Conservation (phyloP, 2,888 invertebrate species). For the Yponomeuta sedellus region DNA sequence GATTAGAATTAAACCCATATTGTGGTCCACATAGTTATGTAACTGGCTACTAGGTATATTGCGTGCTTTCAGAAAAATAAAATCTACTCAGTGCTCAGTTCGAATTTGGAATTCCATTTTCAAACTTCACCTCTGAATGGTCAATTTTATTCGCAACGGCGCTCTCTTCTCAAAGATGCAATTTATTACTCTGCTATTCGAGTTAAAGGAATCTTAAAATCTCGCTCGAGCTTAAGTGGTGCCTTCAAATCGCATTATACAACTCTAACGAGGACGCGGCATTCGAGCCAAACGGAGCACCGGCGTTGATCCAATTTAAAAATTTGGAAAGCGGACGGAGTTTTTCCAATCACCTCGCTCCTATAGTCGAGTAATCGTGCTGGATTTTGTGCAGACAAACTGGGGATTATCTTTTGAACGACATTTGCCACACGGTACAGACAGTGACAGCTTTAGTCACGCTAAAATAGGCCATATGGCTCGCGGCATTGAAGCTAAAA, state of each 20-base stretch:
- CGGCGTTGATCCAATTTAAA: constrained; percentile 68
- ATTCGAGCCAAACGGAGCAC: constrained; percentile 57
- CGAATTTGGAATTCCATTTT: not conserved
- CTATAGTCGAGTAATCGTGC: constrained; percentile 43
- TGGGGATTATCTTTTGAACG: not conserved
- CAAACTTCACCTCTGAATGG: not conserved
- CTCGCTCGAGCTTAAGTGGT: constrained; percentile 23
- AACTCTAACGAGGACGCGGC: constrained; percentile 7
- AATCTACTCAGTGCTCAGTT: not conserved
- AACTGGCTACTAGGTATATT: too few relatives aligned
- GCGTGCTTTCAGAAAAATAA: too few relatives aligned
- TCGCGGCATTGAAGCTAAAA: too few relatives aligned
- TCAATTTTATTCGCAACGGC: not conserved
- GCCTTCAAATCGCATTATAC: constrained; percentile 47
- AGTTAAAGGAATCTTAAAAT: constrained; percentile 2
- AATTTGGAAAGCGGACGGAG: constrained; percentile 58
- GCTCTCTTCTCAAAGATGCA: constrained; percentile 59
- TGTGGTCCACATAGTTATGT: too few relatives aligned
- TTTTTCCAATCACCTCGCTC: constrained; percentile 67
- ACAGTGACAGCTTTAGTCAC: too few relatives aligned
- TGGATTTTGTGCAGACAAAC: constrained; percentile 13
- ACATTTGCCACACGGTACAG: not conserved
- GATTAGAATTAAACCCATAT: too few relatives aligned
- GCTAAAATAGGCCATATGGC: too few relatives aligned
- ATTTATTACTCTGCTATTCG: constrained; percentile 58